Conservation (phyloP, 2,113 vertebrate species). For the Orycteropus afer region DNA sequence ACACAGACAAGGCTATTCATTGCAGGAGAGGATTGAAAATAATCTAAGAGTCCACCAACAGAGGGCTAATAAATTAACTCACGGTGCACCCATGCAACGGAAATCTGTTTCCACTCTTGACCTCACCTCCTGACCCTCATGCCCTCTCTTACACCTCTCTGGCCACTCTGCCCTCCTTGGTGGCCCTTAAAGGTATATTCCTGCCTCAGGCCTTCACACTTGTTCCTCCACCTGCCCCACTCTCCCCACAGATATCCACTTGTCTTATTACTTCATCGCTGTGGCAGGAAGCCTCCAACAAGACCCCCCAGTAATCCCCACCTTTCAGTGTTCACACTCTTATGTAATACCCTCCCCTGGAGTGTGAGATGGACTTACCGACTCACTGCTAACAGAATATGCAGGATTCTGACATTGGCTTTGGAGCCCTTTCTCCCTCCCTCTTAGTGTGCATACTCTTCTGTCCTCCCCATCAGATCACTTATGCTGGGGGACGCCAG, state of each 20-base stretch:
- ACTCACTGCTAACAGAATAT: not conserved
- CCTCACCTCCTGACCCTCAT: not conserved
- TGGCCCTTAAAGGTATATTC: not conserved
- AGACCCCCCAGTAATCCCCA: not conserved
- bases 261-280: not conserved
- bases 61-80: not conserved
- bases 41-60: not conserved
- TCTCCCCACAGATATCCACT: too few species aligned
- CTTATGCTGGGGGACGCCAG: not conserved
- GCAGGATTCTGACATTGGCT: not conserved
- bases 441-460: not conserved
- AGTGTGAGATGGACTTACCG: not conserved
- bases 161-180: not conserved
- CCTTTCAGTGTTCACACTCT: not conserved
- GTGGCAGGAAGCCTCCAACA: not conserved
- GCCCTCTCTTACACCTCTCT: not conserved
- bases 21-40: not conserved
- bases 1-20: not conserved
- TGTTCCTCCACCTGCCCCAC: not conserved
- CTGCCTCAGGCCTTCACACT: not conserved
- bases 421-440: not conserved
- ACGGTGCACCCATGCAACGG: not conserved
- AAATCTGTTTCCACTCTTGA: not conserved
- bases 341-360: too few species aligned
- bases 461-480: not conserved